Base-by-base conservation (phyloP, 2,888 invertebrate genomes). In the Neuroscelio doddi region DNA sequence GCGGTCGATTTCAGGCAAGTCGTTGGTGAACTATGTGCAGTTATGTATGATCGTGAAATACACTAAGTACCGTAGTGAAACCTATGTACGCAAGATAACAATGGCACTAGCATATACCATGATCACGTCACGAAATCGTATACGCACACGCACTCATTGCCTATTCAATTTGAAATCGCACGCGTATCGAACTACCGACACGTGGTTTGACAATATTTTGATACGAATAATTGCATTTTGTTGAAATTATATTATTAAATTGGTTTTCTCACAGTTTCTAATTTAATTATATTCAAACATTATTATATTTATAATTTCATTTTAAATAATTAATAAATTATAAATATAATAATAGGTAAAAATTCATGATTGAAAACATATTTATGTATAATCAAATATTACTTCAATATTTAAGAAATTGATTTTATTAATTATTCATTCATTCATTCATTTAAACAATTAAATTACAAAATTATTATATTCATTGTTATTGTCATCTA, bases 1-100 rank as follows among this genome's bases (percentile, higher is more conserved):
- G 49, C 49, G 44, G 41, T 41, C 56, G 42, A 64, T 59, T 59
- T 17, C 36, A 32, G 27, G 30, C 39, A 29, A 39, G 32, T 26
- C 32, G 34, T 26, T 36, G 51, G 36, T 12, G 42, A 10, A 12
- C 24, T 41, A 12, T 14, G 17, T 15, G 36, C 42, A 17, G 27
- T 21, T 47, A 47, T 55, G 47, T 46, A 41, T 49, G 56, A 44
- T n/a, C 24, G 26, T 16, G 10, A 41, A 41, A 41, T 41, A 24
- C 41, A 24, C 27, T 15, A 14, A 46, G 38, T 15, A 17, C 9
- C 16, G 7, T 36, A 47, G 55, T 56, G 42, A 55, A 42, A 47
- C 51, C 14, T 52, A 58, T 59, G 41, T 30, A 34, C 57, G 41
- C 52, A 52, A 63, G 63, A 67, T 67, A 62, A 66, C 45, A 34